These are phyloP conservation scores for Manis crassicaudata DNA, from an alignment of 2,797 vertebrate species.

Conservation along the genomic window DNA sequence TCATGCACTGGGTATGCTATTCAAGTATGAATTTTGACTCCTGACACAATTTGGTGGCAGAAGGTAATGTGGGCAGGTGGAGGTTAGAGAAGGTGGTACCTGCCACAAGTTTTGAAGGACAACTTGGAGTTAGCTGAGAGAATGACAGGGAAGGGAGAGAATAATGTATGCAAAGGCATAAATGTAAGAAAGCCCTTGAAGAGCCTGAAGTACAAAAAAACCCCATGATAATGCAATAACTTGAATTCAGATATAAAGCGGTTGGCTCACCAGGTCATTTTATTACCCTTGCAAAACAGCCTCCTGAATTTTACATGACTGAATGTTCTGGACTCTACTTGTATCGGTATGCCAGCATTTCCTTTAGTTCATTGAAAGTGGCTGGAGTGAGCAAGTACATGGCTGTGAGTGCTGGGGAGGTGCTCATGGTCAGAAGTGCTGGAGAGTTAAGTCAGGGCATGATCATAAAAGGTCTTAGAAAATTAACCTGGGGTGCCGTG, in stretches of 20 bases:
- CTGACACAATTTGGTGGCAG: not conserved
- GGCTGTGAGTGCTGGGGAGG: not conserved
- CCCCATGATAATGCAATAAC: conserved; percentile 39
- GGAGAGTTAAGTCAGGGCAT: not conserved
- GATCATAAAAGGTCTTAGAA: not conserved
- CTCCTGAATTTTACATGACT: conserved; percentile 36
- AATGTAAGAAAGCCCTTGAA: conserved; percentile 50
- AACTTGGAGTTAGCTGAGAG: not conserved
- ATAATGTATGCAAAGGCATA: conserved; percentile 61
- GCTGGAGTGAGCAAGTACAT: not conserved
- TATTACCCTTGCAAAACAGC: conserved; percentile 64
- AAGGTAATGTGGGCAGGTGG: not conserved
- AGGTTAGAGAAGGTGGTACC: not conserved
- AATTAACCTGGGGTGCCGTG: not conserved
- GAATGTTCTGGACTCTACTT: conserved; percentile 33
- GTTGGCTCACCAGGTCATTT: conserved; percentile 55
- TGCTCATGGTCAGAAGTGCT: not conserved
- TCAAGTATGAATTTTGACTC: not conserved
- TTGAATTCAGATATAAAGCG: conserved; percentile 58
- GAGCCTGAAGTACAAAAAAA: conserved; percentile 47
- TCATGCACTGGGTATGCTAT: not conserved
- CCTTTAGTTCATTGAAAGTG: not conserved
- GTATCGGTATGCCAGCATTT: not conserved
- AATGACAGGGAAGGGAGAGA: not conserved
- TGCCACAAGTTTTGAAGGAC: conserved; percentile 53